Evolutionary conservation across 2,888 invertebrate species (phyloP).

Genomic region (Caenorhabditis panamensis): DNA sequence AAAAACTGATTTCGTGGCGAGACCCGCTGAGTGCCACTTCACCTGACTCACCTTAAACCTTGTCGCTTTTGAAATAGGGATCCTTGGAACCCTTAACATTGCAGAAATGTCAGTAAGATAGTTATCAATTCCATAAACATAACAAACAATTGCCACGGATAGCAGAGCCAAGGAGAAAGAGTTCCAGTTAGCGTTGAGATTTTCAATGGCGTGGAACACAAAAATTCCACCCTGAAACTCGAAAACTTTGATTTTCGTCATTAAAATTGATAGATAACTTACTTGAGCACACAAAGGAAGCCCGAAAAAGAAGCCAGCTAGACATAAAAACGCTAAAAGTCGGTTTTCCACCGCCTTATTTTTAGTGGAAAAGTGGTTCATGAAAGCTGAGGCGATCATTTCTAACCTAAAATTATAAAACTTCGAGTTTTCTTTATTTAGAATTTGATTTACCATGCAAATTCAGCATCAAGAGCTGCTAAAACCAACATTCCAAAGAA

Average conservation of each 20-base stretch:
- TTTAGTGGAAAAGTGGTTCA: conserved; percentile 76
- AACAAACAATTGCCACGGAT: conserved; percentile 76
- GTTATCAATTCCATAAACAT: conserved; percentile 77
- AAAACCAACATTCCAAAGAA: conserved; percentile 78
- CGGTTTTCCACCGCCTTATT: conserved; percentile 76
- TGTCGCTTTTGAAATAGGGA: conserved; percentile 56
- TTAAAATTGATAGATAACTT: neutral
- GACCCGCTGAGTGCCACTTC: too few species aligned
- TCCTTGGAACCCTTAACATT: conserved; percentile 65
- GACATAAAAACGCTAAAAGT: conserved; percentile 71
- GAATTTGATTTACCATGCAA: conserved; percentile 61
- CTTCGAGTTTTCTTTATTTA: neutral
- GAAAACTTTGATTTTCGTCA: too few species aligned
- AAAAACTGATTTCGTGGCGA: too few species aligned
- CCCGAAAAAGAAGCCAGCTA: conserved; percentile 77
- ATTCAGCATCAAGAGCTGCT: conserved; percentile 73
- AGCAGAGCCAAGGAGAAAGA: conserved; percentile 75
- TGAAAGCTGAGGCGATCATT: conserved; percentile 78
- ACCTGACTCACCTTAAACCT: conserved; percentile 30
- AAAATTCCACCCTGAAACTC: conserved; percentile 75
- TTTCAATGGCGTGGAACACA: conserved; percentile 80
- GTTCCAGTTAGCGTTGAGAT: conserved; percentile 80
- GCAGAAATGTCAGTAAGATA: conserved; percentile 76
- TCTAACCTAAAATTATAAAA: conserved; percentile 72
- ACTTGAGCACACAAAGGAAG: conserved; percentile 78